These are phyloP conservation scores for Ochropacha duplaris DNA, from an alignment of 2,888 invertebrate genomes.

Conservation along the genomic window DNA sequence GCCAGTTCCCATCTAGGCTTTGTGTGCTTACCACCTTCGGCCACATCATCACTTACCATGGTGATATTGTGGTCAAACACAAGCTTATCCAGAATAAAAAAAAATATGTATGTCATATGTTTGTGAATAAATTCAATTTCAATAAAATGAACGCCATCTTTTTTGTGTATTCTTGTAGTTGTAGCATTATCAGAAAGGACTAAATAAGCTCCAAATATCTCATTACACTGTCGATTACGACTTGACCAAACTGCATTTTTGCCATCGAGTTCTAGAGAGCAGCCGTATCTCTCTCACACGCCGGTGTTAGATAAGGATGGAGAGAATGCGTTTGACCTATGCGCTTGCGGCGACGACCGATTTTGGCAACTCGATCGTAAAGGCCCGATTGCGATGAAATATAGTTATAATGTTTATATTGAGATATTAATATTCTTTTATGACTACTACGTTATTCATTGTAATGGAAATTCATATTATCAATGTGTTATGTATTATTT, in stretches of 20 bases:
- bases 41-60: no score
- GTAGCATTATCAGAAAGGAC: not conserved
- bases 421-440: not conserved
- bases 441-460: no score
- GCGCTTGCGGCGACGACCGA: slow-evolving; percentile 54
- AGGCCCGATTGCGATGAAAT: not conserved
- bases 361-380: slow-evolving; percentile 52
- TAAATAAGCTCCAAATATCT: slow-evolving; percentile 25
- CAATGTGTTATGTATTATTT: no score
- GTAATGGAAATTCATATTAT: no score
- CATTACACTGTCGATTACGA: slow-evolving; percentile 42
- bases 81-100: no score
- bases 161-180: not conserved
- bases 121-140: no score
- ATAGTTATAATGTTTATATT: not conserved
- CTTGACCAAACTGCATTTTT: slow-evolving; percentile 56
- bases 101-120: no score
- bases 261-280: slow-evolving; percentile 54
- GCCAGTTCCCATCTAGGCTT: no score
- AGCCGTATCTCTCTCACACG: slow-evolving; percentile 35
- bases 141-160: not conserved
- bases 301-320: slow-evolving; percentile 38
- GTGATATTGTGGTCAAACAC: no score
- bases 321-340: slow-evolving; percentile 64
- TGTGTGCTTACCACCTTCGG: no score